Evolutionary conservation across 2,113 vertebrate genomes (phyloP), one percentile per base, ranked within the genome.

Genomic region (Caranx melampygus): DNA sequence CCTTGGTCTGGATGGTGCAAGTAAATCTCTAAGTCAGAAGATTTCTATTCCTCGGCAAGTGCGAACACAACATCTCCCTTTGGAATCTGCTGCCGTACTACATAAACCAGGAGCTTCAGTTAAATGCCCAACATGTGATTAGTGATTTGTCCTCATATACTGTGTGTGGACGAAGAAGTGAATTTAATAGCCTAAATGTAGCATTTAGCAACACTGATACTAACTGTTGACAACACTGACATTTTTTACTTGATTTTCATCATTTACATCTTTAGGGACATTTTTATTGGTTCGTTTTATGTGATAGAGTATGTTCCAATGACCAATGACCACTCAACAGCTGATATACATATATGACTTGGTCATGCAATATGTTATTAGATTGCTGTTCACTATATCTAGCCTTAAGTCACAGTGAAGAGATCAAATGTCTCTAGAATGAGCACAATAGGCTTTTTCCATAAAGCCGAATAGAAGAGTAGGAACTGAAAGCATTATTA

Each of bases 141-240:
- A 26, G 26, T 26, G 26, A 26, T 26, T 26, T 26, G 26, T 26
- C 26, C 26, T 26, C 26, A 26, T 26, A 26, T 26, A 26, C 26
- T 26, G 26, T 26, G 26, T 26, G 26, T 26, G 26, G 26, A 26
- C 26, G 26, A 26, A 26, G n/a, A 45, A 66, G 49, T 37, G 10
- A 42, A 15, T 37, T n/a, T 15, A 61, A 58, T 8, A 65, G 42
- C 35, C n/a, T 14, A 20, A 21, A 66, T 57, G 18, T 35, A 10
- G 40, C 55, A 74, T 84, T 81, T 78, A 69, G 71, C 51, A 74
- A 47, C 76, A 73, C 65, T 42, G 70, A 44, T 81, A 77, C 37
- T 14, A 12, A 37, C 65, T 34, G 12, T 40, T 70, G 44, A 76
- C 58, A 69, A 69, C n/a, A 55, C 6, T n/a, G 7, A 6, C 4